A percentile compares a stretch with the other conserved stretches of the same genome.
Evolutionary conservation across 2,797 vertebrate species (phyloP).

Genomic region (Varecia variegata): DNA sequence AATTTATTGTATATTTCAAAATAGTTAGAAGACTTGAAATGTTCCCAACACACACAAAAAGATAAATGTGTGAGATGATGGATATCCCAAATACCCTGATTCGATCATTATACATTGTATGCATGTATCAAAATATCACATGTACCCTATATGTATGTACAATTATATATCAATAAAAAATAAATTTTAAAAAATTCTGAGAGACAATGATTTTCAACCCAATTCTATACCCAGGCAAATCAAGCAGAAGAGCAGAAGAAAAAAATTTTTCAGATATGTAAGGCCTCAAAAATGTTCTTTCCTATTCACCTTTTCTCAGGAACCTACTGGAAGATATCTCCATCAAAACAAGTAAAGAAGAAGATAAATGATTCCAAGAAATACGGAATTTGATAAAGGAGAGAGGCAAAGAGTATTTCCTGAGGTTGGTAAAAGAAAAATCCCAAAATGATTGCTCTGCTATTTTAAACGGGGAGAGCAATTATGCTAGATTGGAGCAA

Average conservation of each 20-base stretch:
- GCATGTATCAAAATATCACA: neutral
- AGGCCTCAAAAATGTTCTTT: neutral
- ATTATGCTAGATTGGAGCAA: neutral
- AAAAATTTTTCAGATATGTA: neutral
- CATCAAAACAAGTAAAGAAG: neutral
- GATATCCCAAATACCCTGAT: neutral
- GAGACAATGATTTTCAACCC: neutral
- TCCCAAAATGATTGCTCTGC: neutral
- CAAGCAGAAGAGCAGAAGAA: neutral
- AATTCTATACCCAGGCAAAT: neutral
- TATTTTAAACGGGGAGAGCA: neutral
- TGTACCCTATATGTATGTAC: neutral
- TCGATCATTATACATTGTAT: neutral
- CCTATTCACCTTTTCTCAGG: neutral
- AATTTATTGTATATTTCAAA: neutral
- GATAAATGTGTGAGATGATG: neutral
- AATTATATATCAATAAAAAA: neutral
- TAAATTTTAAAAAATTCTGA: neutral
- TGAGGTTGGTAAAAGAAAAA: conserved; percentile 18
- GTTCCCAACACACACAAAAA: neutral
- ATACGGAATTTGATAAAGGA: neutral
- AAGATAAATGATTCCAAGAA: neutral
- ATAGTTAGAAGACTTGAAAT: neutral
- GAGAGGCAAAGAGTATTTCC: neutral
- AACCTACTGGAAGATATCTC: neutral